These are phyloP conservation scores for Gyps fulvus DNA, from an alignment of 2,113 vertebrate genomes.

Conservation along the genomic window DNA sequence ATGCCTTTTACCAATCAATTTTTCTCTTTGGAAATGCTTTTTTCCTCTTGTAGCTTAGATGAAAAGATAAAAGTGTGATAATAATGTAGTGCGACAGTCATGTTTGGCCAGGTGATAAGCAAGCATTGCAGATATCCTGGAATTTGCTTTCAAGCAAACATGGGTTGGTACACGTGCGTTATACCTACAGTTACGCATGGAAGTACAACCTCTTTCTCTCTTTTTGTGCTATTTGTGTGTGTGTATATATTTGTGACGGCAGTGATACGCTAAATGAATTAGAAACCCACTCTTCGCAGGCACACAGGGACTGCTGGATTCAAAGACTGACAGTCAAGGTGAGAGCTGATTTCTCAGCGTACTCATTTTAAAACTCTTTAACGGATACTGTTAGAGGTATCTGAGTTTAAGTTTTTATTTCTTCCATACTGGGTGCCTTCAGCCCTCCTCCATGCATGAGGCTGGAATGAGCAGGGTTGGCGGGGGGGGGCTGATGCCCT, in stretches of 20 bases:
- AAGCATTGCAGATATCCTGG: not conserved
- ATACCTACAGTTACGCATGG: not conserved
- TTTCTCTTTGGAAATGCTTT: not conserved
- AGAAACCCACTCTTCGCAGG: not conserved
- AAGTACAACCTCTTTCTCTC: not conserved
- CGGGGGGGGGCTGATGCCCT: not conserved
- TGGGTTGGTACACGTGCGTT: not conserved
- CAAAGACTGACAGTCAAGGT: not conserved
- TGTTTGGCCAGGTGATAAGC: not conserved
- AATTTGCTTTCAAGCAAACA: not conserved
- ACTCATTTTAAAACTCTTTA: not conserved
- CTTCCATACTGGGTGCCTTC: not conserved
- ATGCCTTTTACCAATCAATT: conserved; percentile 38
- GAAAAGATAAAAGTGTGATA: not conserved
- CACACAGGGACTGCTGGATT: not conserved
- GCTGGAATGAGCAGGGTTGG: not conserved
- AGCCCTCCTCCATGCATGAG: not conserved
- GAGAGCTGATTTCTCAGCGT: not conserved
- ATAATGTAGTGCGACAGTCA: accelerated
- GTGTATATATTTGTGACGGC: not conserved
- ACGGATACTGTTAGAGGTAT: not conserved
- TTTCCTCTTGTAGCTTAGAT: not conserved
- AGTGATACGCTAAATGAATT: not conserved
- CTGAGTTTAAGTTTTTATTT: not conserved
- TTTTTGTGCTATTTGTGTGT: not conserved